Evolutionary conservation across 2,797 vertebrate genomes (phyloP), one percentile per base, ranked within the genome.

Genomic region (Peromyscus eremicus): DNA sequence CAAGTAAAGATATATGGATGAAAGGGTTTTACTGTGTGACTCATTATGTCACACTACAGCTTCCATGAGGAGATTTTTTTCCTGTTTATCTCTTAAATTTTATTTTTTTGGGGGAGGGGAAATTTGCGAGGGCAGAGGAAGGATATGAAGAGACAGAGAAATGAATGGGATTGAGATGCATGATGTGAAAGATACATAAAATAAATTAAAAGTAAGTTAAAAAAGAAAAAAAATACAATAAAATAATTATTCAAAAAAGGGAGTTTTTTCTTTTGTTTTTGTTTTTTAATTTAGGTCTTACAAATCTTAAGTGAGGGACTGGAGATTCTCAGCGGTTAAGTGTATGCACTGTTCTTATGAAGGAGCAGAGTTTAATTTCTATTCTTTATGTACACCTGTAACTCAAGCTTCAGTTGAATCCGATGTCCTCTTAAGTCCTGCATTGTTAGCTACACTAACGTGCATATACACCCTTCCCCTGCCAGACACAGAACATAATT

Each of bases 21-120:
- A 34, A 70, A n/a, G 17, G 1, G 16, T 71, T 71, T n/a, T 4
- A 21, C 34, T 8, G 0, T 1, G 19, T 37, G 34, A 4, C n/a
- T 71, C 14, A 7, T 9, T 37, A 2, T 21, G 19, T 21, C 17
- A 71, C 3, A 10, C 70, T 71, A 23, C n/a, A 37, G 3, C 19
- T 71, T 71, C 34, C 34, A 71, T 37, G n/a, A 71, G 2, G 13
- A 68, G 2, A 68, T 71, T 71, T n/a, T 34, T 68, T 8, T 71
- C 37, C 21, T 71, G 3, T 7, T 21, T 57, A 9, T 71, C n/a
- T 71, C 46, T 49, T 71, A 71, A 37, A 37, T 23, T 71, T 37
- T 37, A 23, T 71, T 37, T 37, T 37, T 21, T 7, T 68, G 37
- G 19, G 19, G 1, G 17, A 7, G 17, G 37, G 17, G n/a, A 49